Evolutionary conservation across 64 coral and sea anemone genomes (phyloP), one percentile per base, ranked within the genome.

Genomic region (Dendrophyllia cribrosa): DNA sequence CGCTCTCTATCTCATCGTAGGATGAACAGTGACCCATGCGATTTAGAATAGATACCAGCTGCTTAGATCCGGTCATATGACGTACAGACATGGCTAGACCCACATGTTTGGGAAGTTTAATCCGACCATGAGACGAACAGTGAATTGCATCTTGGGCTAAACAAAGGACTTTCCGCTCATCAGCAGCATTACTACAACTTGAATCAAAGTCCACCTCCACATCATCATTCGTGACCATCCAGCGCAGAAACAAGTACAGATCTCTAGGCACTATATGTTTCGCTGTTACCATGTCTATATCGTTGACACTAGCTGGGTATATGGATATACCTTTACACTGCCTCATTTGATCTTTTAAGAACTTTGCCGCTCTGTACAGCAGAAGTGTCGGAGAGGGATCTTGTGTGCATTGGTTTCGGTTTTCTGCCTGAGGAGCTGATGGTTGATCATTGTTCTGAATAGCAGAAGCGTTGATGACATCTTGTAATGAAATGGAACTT

Each of bases 331-430:
- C 86, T 9, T 82, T 76, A 55, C 85, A 88, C 22, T 94, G n/a
- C 66, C 83, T 94, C 52, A 94, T 94, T 8, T 83, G n/a, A 52
- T 76, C 72, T 87, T 87, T 93, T 45, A 93, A 52, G 1, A 87
- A 50, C 61, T 87, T 93, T 64, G 83, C 91, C 10, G 73, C 73
- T 43, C 50, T 67, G 71, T 69, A 78, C 7, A 87, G 17, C 46
- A 73, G 5, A 34, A 22, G 70, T 14, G 34, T 74, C 46, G 62
- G 17, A 62, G 79, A 82, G n/a, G 79, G 59, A 64, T 63, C 88
- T 79, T 91, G 62, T 21, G 34, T 24, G n/a, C 24, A 12, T 17
- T 85, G 65, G 49, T 85, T 47, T 56, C 19, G 4, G 43, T 44
- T 6, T 48, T 21, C 78, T 48, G 83, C 46, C n/a, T 58, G 23